Base-by-base conservation (phyloP, 2,113 vertebrate genomes). In the Salvelinus fontinalis region DNA sequence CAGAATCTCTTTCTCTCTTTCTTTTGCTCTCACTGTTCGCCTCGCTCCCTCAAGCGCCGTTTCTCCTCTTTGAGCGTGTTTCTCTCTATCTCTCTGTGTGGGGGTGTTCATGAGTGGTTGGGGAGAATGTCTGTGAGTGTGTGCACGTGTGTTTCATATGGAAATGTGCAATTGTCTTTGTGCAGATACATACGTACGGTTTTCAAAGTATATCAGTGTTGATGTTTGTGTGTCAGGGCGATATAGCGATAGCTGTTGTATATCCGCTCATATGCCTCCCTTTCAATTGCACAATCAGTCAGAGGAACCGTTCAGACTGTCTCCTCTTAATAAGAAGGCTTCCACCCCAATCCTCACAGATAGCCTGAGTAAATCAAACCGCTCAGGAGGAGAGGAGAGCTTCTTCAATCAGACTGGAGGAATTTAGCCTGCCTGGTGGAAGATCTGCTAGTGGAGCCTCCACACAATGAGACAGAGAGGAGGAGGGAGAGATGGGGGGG, bases 251-350 rank as follows among this genome's bases (percentile, higher is more conserved):
- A 24, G 18, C 18, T 60, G 27, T 71, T 44, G 39, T 3, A 12
- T 44, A 2, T 44, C 83, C 12, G 44, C 84, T 89, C 90, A 86
- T 86, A 81, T 89, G 87, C 81, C 79, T 83, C 65, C 76, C 83
- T 79, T 85, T 81, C 88, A 87, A 89, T 88, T 85, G 88, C 76
- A 87, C 90, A 88, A 92, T 90, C 88, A 90, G 88, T 90, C 90
- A 89, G 88, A 79, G 86, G 81, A 83, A 85, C 81, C 88, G 87
- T 90, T 89, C 86, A 90, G 87, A 89, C 84, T 85, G 83, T 81
- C 86, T 88, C 87, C 87, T 91, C 90, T 92, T 91, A 92, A 91
- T 92, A 91, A 89, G 90, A 86, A 90, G 79, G 88, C 88, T 89
- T 86, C 84, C 86, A 86, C 87, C 85, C 83, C 90, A 84, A 89